Conservation (phyloP, 2,888 invertebrate species). For the Pediacus dermestoides region DNA sequence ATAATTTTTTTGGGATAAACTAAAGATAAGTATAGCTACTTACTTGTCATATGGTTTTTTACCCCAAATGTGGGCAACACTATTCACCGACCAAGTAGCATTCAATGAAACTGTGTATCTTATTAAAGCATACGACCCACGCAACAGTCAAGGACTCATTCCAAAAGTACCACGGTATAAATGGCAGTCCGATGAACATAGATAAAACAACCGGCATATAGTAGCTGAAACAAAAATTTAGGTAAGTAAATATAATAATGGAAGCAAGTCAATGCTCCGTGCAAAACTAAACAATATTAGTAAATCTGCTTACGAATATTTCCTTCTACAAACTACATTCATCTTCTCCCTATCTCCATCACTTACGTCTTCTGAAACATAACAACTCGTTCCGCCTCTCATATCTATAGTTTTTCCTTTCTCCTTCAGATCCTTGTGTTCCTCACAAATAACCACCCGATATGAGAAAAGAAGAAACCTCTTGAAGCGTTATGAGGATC, state of each 20-base stretch:
- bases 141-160: conserved; percentile 62
- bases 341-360: conserved; percentile 80
- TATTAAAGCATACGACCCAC: conserved; percentile 6
- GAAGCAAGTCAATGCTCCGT: conserved; percentile 56
- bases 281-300: conserved; percentile 46
- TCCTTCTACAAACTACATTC: conserved; percentile 35
- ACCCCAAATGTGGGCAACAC: conserved; percentile 87
- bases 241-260: too few relatives aligned
- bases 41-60: conserved; percentile 80
- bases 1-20: too few relatives aligned
- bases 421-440: conserved; percentile 85
- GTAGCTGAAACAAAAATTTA: too few relatives aligned
- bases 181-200: too few relatives aligned
- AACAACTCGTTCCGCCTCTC: conserved; percentile 79
- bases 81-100: conserved; percentile 87
- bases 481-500: conserved; percentile 81
- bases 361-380: conserved; percentile 80
- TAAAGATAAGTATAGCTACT: too few relatives aligned
- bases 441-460: conserved; percentile 84
- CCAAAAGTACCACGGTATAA: conserved; percentile 63
- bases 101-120: conserved; percentile 74
- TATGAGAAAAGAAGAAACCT: conserved; percentile 90
- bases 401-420: conserved; percentile 81
- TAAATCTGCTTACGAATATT: conserved; percentile 1
- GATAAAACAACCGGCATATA: too few relatives aligned